Conservation (phyloP, 1,140 invertebrate genomes). For the Leptopilina clavipes region DNA sequence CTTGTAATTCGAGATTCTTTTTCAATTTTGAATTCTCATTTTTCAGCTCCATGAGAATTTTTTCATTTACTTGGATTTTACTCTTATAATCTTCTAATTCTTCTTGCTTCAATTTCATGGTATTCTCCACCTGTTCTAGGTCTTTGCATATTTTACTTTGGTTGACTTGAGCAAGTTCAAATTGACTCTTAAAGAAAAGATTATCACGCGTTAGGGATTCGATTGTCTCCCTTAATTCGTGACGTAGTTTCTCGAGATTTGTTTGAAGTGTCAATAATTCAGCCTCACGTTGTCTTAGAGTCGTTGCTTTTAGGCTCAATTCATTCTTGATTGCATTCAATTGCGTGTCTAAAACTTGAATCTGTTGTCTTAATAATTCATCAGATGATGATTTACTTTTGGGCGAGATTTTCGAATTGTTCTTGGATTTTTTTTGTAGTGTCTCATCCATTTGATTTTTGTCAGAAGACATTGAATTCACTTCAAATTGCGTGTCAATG, state of each 20-base stretch:
- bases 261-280: slow-evolving; percentile 77
- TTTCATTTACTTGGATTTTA: slow-evolving; percentile 77
- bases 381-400: background rate
- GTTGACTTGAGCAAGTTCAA: slow-evolving; percentile 74
- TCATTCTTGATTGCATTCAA: slow-evolving; percentile 74
- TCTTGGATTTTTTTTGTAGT: background rate
- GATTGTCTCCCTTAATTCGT: slow-evolving; percentile 74
- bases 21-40: slow-evolving; percentile 70
- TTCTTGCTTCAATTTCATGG: slow-evolving; percentile 75
- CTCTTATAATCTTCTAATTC: slow-evolving; percentile 77
- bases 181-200: slow-evolving; percentile 77
- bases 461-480: slow-evolving; percentile 30
- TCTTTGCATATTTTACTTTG: slow-evolving; percentile 77
- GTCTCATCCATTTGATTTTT: background rate
- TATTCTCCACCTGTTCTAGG: slow-evolving; percentile 75
- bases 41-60: slow-evolving; percentile 75
- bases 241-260: slow-evolving; percentile 72
- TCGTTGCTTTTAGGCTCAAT: slow-evolving; percentile 74
- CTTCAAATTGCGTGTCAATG: background rate
- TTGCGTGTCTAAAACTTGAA: slow-evolving; percentile 75
- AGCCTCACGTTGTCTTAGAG: slow-evolving; percentile 74
- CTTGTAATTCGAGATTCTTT: slow-evolving; percentile 70
- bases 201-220: slow-evolving; percentile 76
- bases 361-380: slow-evolving; percentile 35
- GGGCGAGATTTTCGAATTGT: background rate